Evolutionary conservation across 2,797 vertebrate genomes (phyloP), one percentile per base, ranked within the genome.

Genomic region (Xerus rutilus): DNA sequence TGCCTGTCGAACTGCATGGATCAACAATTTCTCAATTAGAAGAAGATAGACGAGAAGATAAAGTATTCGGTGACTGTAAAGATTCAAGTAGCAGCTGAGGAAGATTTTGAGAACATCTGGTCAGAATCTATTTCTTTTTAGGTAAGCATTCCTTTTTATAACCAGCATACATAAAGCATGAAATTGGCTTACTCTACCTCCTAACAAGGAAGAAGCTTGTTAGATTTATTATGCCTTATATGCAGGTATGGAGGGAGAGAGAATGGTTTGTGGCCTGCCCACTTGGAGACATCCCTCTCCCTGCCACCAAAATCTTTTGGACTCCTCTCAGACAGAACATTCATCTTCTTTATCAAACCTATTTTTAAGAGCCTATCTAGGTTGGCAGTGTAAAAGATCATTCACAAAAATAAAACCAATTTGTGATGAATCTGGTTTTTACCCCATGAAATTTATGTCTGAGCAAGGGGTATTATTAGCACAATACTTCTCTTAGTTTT

Each of bases 11-110:
- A 97, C 28, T 93, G 96, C 97, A 96, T 89, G 96, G 90, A 97
- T 97, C 96, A 97, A 97, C 97, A 97, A 78, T 96, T 97, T 96
- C 97, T 98, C 97, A 97, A 96, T 98, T 97, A 98, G 97, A 95
- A 91, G 86, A 93, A 97, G 97, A 97, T 84, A 94, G 93, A 97
- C 32, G 67, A 93, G 96, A 97, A 97, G 96, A 96, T 98, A 97
- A 96, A 97, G 96, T 93, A 95, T 73, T 90, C 11, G 13, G 70
- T 95, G 94, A 62, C 87, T 94, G 87, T 62, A 64, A 96, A 93
- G 89, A 95, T 96, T 95, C 79, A 92, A 96, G 95, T 76, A 95
- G 88, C 81, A 97, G 94, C 94, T 96, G 94, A 97, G 86, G 64
- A 94, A 97, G 88, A 96, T 96, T 97, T 93, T 79, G 39, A 90